A percentile compares a stretch with the other conserved stretches of the same genome.
Conservation (phyloP, 2,888 invertebrate genomes). For the Phengaris arion region DNA sequence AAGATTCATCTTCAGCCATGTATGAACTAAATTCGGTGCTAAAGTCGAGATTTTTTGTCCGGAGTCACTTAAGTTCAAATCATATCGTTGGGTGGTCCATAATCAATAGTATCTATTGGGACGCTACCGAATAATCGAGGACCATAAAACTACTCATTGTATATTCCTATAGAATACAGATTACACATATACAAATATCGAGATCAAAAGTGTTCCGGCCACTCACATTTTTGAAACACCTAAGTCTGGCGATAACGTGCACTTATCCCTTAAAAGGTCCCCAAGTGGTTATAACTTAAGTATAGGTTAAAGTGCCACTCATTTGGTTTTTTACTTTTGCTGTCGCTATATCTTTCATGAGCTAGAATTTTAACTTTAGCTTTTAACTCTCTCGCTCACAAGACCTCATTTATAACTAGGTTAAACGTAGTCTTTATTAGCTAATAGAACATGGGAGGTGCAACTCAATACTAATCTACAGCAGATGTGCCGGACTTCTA, state of each 20-base stretch:
- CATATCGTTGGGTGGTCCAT: conserved; percentile 20
- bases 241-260: conserved; percentile 13
- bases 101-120: conserved; percentile 7
- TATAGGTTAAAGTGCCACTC: not conserved
- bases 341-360: not conserved
- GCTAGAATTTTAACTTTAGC: not conserved
- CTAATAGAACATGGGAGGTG: conserved; percentile 54
- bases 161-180: conserved; percentile 16
- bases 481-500: conserved; percentile 75
- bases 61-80: conserved; percentile 1
- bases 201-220: conserved; percentile 21
- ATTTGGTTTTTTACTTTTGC: not conserved
- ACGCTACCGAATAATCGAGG: conserved; percentile 20
- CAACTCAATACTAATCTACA: conserved; percentile 65
- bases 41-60: not conserved
- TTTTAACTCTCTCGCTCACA: not conserved
- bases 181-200: not conserved
- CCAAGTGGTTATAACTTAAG: not conserved
- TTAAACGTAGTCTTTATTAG: conserved; percentile 36
- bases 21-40: not conserved
- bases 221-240: conserved; percentile 2
- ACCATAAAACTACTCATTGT: conserved; percentile 14
- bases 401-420: conserved; percentile 2
- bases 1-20: not conserved
- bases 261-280: not conserved